phyloP scores from a whole-genome alignment of 2,888 invertebrate genomes.

The Hypena proboscidalis region DNA sequence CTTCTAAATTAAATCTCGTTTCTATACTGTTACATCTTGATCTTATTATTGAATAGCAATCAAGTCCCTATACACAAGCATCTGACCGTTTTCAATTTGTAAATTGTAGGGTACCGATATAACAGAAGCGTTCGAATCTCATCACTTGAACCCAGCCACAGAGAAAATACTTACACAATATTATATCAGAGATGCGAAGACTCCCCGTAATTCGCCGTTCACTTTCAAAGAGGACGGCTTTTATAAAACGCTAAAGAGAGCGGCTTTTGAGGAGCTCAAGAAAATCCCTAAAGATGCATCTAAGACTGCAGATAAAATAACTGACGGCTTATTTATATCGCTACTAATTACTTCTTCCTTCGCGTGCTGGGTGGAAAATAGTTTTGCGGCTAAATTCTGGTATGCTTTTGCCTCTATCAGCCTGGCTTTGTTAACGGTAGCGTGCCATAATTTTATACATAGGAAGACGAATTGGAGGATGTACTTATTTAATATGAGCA shows the following conservation, averaged over 20 bases:
- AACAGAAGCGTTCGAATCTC: slow-evolving; percentile 91
- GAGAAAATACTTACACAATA: slow-evolving; percentile 72
- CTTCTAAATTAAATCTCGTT: neutral
- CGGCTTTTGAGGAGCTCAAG: slow-evolving; percentile 83
- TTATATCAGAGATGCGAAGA: slow-evolving; percentile 86
- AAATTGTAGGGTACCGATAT: slow-evolving; percentile 89
- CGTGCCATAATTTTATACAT: slow-evolving; percentile 92
- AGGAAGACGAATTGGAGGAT: slow-evolving; percentile 91
- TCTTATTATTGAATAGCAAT: neutral
- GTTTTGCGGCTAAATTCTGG: slow-evolving; percentile 51
- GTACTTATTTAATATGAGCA: slow-evolving; percentile 90
- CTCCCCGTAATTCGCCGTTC: slow-evolving; percentile 88
- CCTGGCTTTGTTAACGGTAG: slow-evolving; percentile 85
- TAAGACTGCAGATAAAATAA: slow-evolving; percentile 60
- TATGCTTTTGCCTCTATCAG: slow-evolving; percentile 83
- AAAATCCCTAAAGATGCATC: slow-evolving; percentile 72
- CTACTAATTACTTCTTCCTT: slow-evolving; percentile 59
- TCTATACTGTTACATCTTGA: no score
- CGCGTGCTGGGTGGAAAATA: slow-evolving; percentile 51
- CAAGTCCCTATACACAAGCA: neutral
- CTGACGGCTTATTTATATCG: slow-evolving; percentile 64
- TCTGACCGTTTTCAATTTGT: slow-evolving; percentile 4
- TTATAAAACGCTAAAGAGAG: slow-evolving; percentile 88
- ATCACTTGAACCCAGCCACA: slow-evolving; percentile 87
- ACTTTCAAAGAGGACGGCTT: slow-evolving; percentile 91